Base-by-base conservation (phyloP, 2,797 vertebrate genomes). In the Xyrichtys novacula region DNA sequence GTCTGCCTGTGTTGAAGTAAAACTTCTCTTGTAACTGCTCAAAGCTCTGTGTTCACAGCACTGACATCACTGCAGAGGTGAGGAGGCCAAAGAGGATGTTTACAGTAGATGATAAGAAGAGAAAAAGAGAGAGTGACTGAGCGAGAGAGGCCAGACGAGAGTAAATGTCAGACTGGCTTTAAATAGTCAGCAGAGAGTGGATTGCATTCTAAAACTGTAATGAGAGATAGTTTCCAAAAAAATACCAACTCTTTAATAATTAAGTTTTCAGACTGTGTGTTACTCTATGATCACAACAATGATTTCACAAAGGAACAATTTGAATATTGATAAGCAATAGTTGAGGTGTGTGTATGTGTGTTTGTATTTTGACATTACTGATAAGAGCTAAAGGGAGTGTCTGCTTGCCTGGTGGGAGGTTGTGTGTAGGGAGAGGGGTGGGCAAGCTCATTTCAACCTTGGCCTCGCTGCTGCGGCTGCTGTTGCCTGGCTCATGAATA, bases 381-480 rank as follows among this genome's bases (percentile, higher is more conserved):
- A 91, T 88, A 81, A 59, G 69, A 65, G 70, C 86, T 76, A 34
- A 72, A 59, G 67, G 82, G 78, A 31, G 83, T 68, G 86, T 84
- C 78, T 14, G 12, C 66, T 65, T 78, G 75, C 72, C 79, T 55
- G 78, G 75, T 78, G 74, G 74, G 75, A 78, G 80, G 75, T 76
- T 69, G 67, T 80, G 77, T 84, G 77, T 56, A 19, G 71, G 88
- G 89, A 89, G 85, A 90, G 58, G 12, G 4, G 75, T 83, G 85
- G 74, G 64, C 65, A 19, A 84, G 89, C 87, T 87, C 88, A 90
- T 91, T 89, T 90, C 88, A 90, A 93, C 92, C 90, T 93, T 93
- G 92, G 91, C 90, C 89, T 83, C 69, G 77, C 87, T 85, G 88
- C 88, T 67, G 83, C 80, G 70, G 70, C 61, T 84, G 71, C 80